These are phyloP conservation scores for Galendromus occidentalis DNA, from an alignment of 1,140 invertebrate genomes.

Conservation along the genomic window DNA sequence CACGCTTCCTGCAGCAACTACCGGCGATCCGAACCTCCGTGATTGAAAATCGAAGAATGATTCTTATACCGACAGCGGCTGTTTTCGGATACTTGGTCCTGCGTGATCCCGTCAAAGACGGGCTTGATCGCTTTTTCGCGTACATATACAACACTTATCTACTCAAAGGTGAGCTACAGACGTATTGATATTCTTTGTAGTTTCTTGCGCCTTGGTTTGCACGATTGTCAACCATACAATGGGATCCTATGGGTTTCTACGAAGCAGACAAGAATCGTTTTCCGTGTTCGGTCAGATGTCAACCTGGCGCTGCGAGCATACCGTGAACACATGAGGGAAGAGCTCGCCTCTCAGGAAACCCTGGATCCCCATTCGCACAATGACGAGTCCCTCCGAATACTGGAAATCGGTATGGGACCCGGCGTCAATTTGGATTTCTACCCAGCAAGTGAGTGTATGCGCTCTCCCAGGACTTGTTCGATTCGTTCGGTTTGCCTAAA, in stretches of 20 bases:
- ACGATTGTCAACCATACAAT: too few species aligned
- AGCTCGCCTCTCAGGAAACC: not conserved
- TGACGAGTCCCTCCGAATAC: not conserved
- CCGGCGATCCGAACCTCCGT: not conserved
- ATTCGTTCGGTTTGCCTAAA: too few species aligned
- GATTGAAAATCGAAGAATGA: not conserved
- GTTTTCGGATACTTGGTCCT: not conserved
- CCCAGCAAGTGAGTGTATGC: constrained; percentile 3
- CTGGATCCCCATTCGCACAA: not conserved
- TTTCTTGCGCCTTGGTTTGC: too few species aligned
- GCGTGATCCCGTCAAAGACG: not conserved
- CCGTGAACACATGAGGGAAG: not conserved
- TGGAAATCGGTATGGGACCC: constrained; percentile 18
- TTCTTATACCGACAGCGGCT: not conserved
- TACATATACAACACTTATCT: not conserved
- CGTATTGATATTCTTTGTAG: not conserved
- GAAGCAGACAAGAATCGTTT: not conserved
- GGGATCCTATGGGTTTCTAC: not conserved
- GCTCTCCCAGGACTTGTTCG: too few species aligned
- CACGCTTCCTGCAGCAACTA: not conserved
- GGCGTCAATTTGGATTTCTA: constrained; percentile 17
- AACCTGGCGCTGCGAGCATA: not conserved
- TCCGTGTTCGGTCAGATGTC: not conserved
- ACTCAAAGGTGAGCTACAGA: not conserved
- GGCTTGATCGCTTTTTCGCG: not conserved